Base-by-base conservation (phyloP, 2,888 invertebrate genomes). In the Apoda limacodes region DNA sequence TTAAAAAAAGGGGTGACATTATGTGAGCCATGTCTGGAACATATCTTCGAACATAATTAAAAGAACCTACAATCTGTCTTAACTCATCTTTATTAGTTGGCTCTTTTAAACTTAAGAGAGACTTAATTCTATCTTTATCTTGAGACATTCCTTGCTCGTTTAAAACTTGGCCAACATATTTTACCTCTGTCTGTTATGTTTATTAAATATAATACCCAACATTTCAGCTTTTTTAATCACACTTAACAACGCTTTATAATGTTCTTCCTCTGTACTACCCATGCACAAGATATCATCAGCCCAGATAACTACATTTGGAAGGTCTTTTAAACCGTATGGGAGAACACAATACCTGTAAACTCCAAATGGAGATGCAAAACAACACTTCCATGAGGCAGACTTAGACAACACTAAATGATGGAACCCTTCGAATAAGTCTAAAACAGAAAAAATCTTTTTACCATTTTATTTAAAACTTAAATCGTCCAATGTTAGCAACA, bases 291-390 rank as follows among this genome's bases (percentile, higher is more conserved):
- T n/a, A n/a, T n/a, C n/a, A n/a, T n/a, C n/a, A n/a, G n/a, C n/a
- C n/a, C n/a, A n/a, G n/a, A n/a, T n/a, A n/a, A n/a, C n/a, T n/a
- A n/a, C 21, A 28, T 28, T 28, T 11, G 12, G 1, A n/a, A 28
- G 9, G 2, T 20, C 9, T 4, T 28, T 22, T 21, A 41, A 26
- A 12, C 34, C 38, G 24, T 38, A 38, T 9, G 40, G 36, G 5
- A 38, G 32, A 9, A 41, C 40, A 9, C 26, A 11, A 32, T 38
- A 38, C 17, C 35, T 28, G 21, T 38, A 38, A 3, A 38, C 35
- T 19, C 40, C 35, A 34, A 35, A 32, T 7, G 35, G 40, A 9
- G 30, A 38, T 6, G 35, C 35, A 25, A 40, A 38, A 26, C 27
- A 30, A 30, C 24, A 30, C 12, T 34, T 37, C 33, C 20, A 35